A percentile compares a stretch with the other conserved stretches of the same genome.
Evolutionary conservation across 2,113 vertebrate genomes (phyloP).

Genomic region (Vidua chalybeata): DNA sequence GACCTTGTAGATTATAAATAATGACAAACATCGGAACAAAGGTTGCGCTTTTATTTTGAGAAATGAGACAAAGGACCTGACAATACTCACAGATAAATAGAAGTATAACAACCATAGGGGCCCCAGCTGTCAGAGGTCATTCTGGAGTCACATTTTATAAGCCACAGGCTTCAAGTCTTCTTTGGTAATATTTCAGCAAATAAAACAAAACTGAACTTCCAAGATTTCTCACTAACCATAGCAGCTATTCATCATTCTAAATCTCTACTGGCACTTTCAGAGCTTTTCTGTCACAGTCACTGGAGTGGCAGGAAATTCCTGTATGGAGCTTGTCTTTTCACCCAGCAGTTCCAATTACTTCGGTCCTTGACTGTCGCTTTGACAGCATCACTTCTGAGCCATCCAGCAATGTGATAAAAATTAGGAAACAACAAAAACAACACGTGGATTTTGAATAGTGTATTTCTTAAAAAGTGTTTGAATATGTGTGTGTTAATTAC

Average conservation of each 20-base stretch:
- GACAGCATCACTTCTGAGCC: constrained; percentile 60
- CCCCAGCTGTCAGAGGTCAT: constrained; percentile 33
- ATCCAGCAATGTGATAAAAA: constrained; percentile 45
- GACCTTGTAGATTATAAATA: constrained; percentile 30
- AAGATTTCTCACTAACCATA: constrained; percentile 45
- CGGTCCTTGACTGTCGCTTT: constrained; percentile 50
- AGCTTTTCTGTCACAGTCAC: constrained; percentile 57
- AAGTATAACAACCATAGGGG: constrained; percentile 21
- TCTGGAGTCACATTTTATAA: constrained; percentile 46
- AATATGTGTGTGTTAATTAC: constrained; percentile 51
- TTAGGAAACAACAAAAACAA: constrained; percentile 61
- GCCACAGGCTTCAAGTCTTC: constrained; percentile 32
- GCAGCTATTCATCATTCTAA: constrained; percentile 67
- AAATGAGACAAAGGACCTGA: constrained; percentile 34
- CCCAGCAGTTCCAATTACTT: constrained; percentile 71
- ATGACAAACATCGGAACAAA: constrained; percentile 37
- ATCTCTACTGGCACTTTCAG: constrained; percentile 54
- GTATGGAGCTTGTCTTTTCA: constrained; percentile 59
- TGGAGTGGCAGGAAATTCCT: constrained; percentile 61
- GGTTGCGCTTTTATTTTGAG: constrained; percentile 36
- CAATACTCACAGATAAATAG: constrained; percentile 38
- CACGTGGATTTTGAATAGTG: not conserved
- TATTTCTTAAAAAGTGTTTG: constrained; percentile 32
- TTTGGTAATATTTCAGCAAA: constrained; percentile 56
- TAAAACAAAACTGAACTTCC: constrained; percentile 58